phyloP scores from a whole-genome alignment of 2,113 vertebrate genomes.

The Terrapene triunguis region DNA sequence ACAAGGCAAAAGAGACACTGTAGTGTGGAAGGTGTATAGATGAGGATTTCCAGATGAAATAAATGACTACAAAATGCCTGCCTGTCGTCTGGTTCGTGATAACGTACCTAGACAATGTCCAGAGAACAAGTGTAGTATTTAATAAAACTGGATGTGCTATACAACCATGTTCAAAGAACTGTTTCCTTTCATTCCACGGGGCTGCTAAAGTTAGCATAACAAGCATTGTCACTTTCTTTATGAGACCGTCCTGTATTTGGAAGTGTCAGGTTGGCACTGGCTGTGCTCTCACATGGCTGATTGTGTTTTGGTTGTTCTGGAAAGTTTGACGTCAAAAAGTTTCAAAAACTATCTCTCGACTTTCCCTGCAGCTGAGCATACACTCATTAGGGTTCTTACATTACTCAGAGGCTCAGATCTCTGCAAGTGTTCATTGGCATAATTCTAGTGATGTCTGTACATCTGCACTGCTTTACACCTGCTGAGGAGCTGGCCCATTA shows the following conservation, averaged over 20 bases:
- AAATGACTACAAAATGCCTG: background rate
- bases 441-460: background rate
- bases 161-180: background rate
- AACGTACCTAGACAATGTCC: background rate
- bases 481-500: background rate
- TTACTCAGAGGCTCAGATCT: background rate
- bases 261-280: background rate
- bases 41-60: background rate
- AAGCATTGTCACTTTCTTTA: background rate
- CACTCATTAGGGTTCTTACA: background rate
- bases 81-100: background rate
- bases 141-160: background rate
- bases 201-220: background rate
- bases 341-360: background rate
- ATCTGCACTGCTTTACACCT: background rate
- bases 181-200: background rate
- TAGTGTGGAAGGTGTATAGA: fast-evolving
- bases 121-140: background rate
- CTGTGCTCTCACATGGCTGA: background rate
- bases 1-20: too few species aligned
- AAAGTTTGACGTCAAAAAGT: background rate
- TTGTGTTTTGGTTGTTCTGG: background rate
- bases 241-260: background rate
- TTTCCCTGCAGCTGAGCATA: background rate
- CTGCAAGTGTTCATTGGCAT: background rate